Conservation (phyloP, 1,140 invertebrate genomes). For the Apis cerana region DNA sequence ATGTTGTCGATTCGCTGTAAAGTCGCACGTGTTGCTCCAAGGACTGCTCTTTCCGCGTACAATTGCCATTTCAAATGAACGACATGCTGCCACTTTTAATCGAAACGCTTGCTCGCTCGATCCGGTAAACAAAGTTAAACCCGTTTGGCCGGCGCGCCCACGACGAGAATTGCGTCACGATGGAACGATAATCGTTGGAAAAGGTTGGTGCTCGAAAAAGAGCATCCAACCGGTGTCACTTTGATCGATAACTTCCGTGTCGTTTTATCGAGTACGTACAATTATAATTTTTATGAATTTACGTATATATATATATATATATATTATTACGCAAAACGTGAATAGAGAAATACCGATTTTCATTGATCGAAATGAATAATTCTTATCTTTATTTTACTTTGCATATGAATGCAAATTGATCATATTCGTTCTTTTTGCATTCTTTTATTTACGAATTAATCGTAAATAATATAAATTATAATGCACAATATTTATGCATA, state of each 20-base stretch:
- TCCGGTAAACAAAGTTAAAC: constrained; percentile 33
- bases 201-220: not conserved
- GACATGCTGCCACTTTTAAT: constrained; percentile 13
- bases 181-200: not conserved
- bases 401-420: too few species aligned
- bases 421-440: too few species aligned
- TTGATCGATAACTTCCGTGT: not conserved
- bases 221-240: not conserved
- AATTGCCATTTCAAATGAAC: constrained; percentile 28
- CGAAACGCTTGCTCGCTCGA: constrained; percentile 19
- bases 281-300: too few species aligned
- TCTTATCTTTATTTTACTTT: too few species aligned
- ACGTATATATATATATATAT: too few species aligned
- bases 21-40: constrained; percentile 19
- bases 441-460: too few species aligned
- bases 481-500: too few species aligned
- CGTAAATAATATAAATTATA: too few species aligned
- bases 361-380: too few species aligned
- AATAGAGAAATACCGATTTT: too few species aligned
- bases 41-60: constrained; percentile 21
- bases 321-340: too few species aligned
- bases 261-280: not conserved
- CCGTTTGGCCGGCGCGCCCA: constrained; percentile 21
- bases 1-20: constrained; percentile 1
- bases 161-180: constrained; percentile 26